Evolutionary conservation across 2,888 invertebrate species (phyloP), one percentile per base, ranked within the genome.

Genomic region (Drosophila subsilvestris): DNA sequence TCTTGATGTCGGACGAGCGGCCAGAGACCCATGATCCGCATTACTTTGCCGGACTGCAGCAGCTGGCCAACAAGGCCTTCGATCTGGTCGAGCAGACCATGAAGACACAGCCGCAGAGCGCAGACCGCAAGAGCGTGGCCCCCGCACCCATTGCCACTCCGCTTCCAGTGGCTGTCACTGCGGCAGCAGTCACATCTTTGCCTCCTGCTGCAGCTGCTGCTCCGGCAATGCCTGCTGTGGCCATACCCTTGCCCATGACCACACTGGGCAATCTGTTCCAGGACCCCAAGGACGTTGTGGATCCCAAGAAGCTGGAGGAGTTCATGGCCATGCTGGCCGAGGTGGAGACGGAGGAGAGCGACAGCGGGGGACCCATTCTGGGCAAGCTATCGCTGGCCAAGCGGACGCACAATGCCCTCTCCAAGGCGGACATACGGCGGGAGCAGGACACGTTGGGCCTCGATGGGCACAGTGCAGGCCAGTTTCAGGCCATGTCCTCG

Each of bases 321-420:
- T 92, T 92, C 68, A 81, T 91, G 65, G 91, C 89, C 79, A 89
- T 91, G 89, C 80, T 92, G 9, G 91, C 91, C 71, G 92, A 90
- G 3, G 87, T 92, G 2, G 92, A 92, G 53, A 92, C 92, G 0
- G 92, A 92, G 69, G 92, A 92, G 63, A 92, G 92, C 68, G 91
- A 92, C 80, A 88, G 87, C 78, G 95, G 95, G 63, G 93, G 93
- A 0, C 95, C 95, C n/a, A 91, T 95, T 43, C 90, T 95, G 70
- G 95, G 95, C 0, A 94, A 95, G 60, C 93, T 95, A 0, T 95
- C 95, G 0, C 92, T 95, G 53, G 94, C 94, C 3, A 93, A 94
- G 10, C 92, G 95, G n/a, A 95, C 95, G 0, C 94, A 95, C 59
- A 94, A 95, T 0, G 95, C 95, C 0, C 80, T 92, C 12, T 88